Evolutionary conservation across 1,140 invertebrate species (phyloP), one percentile per base, ranked within the genome.

Genomic region (Leucophenga varia): DNA sequence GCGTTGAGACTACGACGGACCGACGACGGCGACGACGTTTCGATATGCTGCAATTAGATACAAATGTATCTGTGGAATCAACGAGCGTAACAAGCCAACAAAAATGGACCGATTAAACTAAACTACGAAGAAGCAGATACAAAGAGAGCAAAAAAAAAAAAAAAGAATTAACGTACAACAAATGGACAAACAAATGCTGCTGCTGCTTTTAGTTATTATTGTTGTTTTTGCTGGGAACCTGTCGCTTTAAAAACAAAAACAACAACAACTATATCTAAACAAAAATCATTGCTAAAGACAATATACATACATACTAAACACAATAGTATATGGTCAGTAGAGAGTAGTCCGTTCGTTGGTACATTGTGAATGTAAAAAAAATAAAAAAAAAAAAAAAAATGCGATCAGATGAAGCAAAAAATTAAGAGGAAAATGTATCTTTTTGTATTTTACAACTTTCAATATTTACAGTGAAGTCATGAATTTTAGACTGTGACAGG

Each of bases 1-100:
- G 40, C 49, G 40, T n/a, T n/a, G n/a, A n/a, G n/a, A n/a, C n/a
- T n/a, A n/a, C n/a, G 43, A 47, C 47, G 42, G 21, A 43, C 47
- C 32, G 43, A 64, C 55, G 64, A 52, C 48, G 43, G 43, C 21
- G 36, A 49, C 39, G 57, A 46, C 52, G n/a, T n/a, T n/a, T n/a
- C 59, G 47, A 47, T 48, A 56, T 61, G 54, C 51, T 10, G 50
- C 59, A 67, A 67, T 67, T 67, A 67, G 59, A 59, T 59, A 63
- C 59, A 60, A 54, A 63, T 52, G 63, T 54, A 55, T n/a, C n/a
- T 50, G 47, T 65, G 58, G 55, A 58, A 52, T 41, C 44, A 45
- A 37, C 40, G 31, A 45, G 50, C 45, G 38, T 39, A 49, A 45
- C 46, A n/a, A n/a, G n/a, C n/a, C n/a, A n/a, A n/a, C n/a, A n/a